Percentiles rank a stretch among this genome's conserved stretches.
Conservation (phyloP, 1,140 invertebrate species). For the Solenopsis fugax region DNA sequence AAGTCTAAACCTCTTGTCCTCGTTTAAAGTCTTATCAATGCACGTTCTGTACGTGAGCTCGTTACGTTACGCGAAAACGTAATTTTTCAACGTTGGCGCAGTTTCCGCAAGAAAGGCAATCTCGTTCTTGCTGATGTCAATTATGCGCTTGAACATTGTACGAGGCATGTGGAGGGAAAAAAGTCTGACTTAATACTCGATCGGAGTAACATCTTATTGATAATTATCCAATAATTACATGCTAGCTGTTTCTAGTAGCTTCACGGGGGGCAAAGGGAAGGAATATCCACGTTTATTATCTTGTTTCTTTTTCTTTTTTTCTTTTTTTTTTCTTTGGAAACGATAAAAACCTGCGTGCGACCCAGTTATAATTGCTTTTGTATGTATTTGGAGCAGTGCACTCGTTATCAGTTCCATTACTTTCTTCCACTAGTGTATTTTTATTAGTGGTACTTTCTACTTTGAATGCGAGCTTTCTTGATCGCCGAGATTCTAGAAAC, state of each 20-base stretch:
- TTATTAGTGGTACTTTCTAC: slow-evolving; percentile 12
- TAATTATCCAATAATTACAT: slow-evolving; percentile 15
- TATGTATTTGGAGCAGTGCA: background rate
- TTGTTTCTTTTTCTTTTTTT: background rate
- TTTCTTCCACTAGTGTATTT: background rate
- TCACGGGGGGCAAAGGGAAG: too few species aligned
- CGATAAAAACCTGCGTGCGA: background rate
- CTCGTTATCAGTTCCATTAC: slow-evolving; percentile 26
- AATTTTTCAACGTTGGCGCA: slow-evolving; percentile 5
- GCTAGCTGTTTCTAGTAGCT: background rate
- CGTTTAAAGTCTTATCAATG: slow-evolving; percentile 47
- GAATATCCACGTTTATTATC: background rate
- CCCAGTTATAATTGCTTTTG: background rate
- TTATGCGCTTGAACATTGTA: background rate
- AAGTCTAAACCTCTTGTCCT: slow-evolving; percentile 36
- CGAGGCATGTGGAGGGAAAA: background rate
- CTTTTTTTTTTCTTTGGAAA: background rate
- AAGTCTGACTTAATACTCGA: background rate
- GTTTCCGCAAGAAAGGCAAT: background rate
- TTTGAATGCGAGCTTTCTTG: background rate
- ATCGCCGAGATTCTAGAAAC: background rate
- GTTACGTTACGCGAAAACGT: background rate
- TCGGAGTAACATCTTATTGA: background rate
- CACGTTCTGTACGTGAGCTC: background rate
- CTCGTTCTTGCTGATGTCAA: background rate